Percentiles rank a stretch among this genome's conserved stretches.
Evolutionary conservation across 1,140 invertebrate species (phyloP).

Genomic region (Mamestra configurata): DNA sequence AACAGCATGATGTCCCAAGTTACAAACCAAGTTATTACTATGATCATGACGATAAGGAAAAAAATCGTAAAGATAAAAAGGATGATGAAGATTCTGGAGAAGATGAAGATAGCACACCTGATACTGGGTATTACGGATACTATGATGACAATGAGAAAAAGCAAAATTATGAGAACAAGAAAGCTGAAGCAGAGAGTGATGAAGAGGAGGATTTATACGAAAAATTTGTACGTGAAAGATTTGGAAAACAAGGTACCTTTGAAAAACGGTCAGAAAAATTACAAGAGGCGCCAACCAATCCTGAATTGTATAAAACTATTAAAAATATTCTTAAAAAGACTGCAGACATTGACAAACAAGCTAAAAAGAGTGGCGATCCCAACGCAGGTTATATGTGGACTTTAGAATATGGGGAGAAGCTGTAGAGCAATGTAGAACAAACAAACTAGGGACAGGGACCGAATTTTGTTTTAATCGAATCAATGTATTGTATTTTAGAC

Average conservation of each 20-base stretch:
- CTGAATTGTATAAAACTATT: conserved; percentile 74
- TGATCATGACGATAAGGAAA: conserved; percentile 60
- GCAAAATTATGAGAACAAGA: conserved; percentile 59
- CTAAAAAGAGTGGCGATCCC: conserved; percentile 76
- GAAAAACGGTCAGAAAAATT: conserved; percentile 73
- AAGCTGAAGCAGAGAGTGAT: conserved; percentile 65
- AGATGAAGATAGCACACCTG: conserved; percentile 53
- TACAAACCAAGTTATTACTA: conserved; percentile 58
- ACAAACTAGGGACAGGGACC: background rate
- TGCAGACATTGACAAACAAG: conserved; percentile 77
- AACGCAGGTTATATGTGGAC: conserved; percentile 87
- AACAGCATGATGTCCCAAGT: background rate
- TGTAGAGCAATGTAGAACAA: conserved; percentile 4
- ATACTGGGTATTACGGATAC: conserved; percentile 53
- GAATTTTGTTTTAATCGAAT: no score
- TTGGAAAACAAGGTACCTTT: conserved; percentile 75
- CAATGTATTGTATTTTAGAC: no score
- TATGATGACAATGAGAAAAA: conserved; percentile 61
- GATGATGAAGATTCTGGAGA: conserved; percentile 50
- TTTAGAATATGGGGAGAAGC: conserved; percentile 84
- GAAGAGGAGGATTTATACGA: conserved; percentile 80
- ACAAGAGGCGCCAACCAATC: conserved; percentile 58
- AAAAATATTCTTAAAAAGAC: conserved; percentile 79
- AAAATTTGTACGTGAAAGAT: conserved; percentile 81
- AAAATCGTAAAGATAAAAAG: conserved; percentile 27